Evolutionary conservation across 1,140 invertebrate species (phyloP).

Genomic region (Limonius californicus): DNA sequence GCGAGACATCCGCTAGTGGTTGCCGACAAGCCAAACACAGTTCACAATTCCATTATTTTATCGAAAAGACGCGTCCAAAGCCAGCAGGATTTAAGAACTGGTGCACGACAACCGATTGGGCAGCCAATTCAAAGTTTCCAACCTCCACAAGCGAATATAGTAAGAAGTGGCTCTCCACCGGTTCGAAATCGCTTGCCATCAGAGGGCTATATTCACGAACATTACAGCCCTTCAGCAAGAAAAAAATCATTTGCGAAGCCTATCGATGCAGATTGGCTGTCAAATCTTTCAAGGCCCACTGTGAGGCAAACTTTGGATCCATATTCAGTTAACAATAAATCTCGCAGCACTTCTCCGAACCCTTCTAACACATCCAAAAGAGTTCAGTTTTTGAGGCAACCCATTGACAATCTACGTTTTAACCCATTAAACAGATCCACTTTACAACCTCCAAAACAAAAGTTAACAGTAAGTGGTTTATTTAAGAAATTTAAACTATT

Average conservation of each 20-base stretch:
- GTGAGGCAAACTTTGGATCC: no score
- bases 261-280: neutral
- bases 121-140: neutral
- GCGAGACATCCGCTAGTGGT: neutral
- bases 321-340: neutral
- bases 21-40: neutral
- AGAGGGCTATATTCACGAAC: constrained; percentile 34
- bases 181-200: constrained; percentile 16
- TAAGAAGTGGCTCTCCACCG: constrained; percentile 5
- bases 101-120: no score
- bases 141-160: neutral
- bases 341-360: neutral
- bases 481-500: constrained; percentile 1
- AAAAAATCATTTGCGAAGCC: neutral
- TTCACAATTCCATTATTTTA: neutral
- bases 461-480: neutral
- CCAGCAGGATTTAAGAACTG: neutral
- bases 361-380: neutral
- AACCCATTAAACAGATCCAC: neutral
- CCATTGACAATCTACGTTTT: neutral
- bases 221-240: constrained; percentile 34
- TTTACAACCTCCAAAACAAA: neutral
- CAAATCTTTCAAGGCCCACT: neutral
- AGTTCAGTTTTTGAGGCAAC: neutral
- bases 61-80: neutral